phyloP scores from a whole-genome alignment of 2,113 vertebrate species.

The Bombycilla garrulus region DNA sequence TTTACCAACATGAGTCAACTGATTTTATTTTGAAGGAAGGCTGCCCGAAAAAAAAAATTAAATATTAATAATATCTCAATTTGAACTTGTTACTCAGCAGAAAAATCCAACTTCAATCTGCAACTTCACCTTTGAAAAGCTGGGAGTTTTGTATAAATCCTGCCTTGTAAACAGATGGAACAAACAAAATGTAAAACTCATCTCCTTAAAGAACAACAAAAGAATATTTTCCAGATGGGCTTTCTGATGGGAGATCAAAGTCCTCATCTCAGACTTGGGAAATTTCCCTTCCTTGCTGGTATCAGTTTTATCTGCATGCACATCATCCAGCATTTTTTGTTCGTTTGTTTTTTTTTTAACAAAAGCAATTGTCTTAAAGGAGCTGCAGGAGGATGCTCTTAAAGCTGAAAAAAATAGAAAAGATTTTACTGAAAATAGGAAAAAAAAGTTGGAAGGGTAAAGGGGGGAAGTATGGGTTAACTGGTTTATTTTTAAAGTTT shows the following conservation, averaged over 20 bases:
- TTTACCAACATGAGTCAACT: not conserved
- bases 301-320: slow-evolving; percentile 25
- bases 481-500: too few relatives aligned
- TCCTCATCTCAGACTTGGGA: slow-evolving; percentile 7
- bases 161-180: slow-evolving; percentile 9
- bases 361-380: not conserved
- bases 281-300: slow-evolving; percentile 3
- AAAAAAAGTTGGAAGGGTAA: too few relatives aligned
- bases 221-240: slow-evolving; percentile 50
- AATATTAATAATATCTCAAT: not conserved
- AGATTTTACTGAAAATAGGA: not conserved
- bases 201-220: slow-evolving; percentile 27
- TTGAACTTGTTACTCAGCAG: not conserved
- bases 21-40: not conserved
- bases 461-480: not conserved
- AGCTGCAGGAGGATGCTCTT: not conserved
- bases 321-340: not conserved
- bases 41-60: not conserved
- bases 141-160: not conserved
- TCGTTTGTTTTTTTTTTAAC: not conserved
- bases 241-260: slow-evolving; percentile 57
- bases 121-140: not conserved
- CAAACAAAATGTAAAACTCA: slow-evolving; percentile 47
- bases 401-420: not conserved
- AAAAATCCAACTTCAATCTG: not conserved